phyloP scores from a whole-genome alignment of 2,888 invertebrate species.

The Branchinecta sandiegonensis region DNA sequence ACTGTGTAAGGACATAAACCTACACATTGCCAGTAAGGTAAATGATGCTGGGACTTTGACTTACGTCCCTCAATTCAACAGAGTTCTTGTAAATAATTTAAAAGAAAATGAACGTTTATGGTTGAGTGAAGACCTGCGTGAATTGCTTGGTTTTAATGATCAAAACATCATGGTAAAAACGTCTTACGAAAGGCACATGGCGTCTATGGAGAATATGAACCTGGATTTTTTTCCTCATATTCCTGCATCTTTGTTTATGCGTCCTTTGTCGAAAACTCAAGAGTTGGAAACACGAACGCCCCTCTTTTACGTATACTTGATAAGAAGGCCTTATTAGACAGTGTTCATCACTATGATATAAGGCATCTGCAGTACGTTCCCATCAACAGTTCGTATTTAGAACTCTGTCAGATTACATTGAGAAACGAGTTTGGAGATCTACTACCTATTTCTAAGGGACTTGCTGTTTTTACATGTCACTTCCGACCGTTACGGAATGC shows the following conservation, averaged over 20 bases:
- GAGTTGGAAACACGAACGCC: slow-evolving; percentile 1
- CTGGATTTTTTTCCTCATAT: background rate
- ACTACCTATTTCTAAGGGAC: background rate
- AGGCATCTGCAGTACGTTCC: background rate
- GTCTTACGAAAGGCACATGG: background rate
- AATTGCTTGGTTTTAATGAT: background rate
- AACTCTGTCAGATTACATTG: slow-evolving; percentile 9
- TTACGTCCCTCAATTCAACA: background rate
- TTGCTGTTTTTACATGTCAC: background rate
- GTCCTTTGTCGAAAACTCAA: background rate
- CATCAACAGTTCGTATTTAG: slow-evolving; percentile 6
- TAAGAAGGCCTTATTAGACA: background rate
- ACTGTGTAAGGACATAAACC: background rate
- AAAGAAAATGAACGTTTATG: background rate
- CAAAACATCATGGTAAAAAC: background rate
- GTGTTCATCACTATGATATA: slow-evolving; percentile 9
- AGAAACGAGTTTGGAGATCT: background rate
- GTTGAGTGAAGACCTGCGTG: background rate
- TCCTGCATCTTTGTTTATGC: background rate
- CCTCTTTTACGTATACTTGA: slow-evolving; percentile 7
- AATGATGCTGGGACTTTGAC: background rate
- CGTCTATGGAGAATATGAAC: background rate
- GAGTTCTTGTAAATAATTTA: background rate
- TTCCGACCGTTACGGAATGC: background rate
- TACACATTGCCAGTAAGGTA: background rate